phyloP scores from a whole-genome alignment of 1,140 invertebrate species.

The Trichonephila clavipes region DNA sequence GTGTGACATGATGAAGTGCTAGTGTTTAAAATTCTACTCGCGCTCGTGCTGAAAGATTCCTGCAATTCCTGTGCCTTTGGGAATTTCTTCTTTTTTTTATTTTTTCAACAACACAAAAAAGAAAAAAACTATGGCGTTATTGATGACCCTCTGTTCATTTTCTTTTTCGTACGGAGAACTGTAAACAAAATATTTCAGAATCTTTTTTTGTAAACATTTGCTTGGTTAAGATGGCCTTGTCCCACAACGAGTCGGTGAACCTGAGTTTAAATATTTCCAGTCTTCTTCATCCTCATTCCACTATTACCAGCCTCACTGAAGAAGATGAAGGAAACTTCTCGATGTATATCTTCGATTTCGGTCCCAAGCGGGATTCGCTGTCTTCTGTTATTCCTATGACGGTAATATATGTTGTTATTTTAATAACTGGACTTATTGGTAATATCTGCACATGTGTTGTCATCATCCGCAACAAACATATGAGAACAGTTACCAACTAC shows the following conservation, averaged over 20 bases:
- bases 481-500: slow-evolving; percentile 82
- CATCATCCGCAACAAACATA: slow-evolving; percentile 81
- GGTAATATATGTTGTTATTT: slow-evolving; percentile 81
- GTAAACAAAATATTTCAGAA: neutral
- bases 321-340: slow-evolving; percentile 24
- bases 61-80: neutral
- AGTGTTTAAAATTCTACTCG: neutral
- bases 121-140: neutral
- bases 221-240: slow-evolving; percentile 4
- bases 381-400: slow-evolving; percentile 79
- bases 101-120: too few relatives aligned
- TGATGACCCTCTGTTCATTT: neutral
- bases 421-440: slow-evolving; percentile 82
- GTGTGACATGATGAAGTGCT: neutral
- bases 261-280: slow-evolving; percentile 1
- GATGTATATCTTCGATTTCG: slow-evolving; percentile 65
- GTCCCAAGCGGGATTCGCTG: slow-evolving; percentile 67
- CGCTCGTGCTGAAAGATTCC: neutral
- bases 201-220: neutral
- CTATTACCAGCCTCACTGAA: neutral
- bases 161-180: neutral
- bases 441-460: slow-evolving; percentile 83
- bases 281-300: neutral
- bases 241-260: neutral
- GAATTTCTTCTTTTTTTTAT: neutral